phyloP scores from a whole-genome alignment of 2,113 vertebrate species.

The Nerophis ophidion region DNA sequence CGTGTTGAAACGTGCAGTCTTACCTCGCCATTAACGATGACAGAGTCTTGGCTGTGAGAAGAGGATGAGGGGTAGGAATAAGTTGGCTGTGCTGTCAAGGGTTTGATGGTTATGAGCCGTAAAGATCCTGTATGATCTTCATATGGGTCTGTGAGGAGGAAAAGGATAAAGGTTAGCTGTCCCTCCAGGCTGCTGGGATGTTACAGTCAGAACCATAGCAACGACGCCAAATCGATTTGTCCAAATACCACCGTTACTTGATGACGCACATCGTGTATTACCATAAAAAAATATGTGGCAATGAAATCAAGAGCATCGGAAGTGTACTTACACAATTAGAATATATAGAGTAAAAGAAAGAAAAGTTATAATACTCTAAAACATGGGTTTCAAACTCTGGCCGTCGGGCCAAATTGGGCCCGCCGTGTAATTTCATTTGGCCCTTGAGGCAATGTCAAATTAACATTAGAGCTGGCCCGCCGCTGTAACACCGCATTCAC shows the following conservation, averaged over 20 bases:
- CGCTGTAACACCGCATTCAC: no score
- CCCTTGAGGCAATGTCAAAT: no score
- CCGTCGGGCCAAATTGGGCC: no score
- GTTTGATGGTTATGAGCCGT: slow-evolving; percentile 90
- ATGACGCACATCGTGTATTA: no score
- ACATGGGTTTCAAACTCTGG: no score
- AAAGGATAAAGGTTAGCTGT: slow-evolving; percentile 47
- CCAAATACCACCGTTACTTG: not conserved
- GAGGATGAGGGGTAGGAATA: slow-evolving; percentile 78
- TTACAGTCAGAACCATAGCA: not conserved
- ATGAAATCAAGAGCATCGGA: no score
- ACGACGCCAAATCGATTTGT: not conserved
- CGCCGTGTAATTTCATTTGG: no score
- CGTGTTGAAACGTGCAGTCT: slow-evolving; percentile 35
- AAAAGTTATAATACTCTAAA: no score
- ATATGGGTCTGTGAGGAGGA: slow-evolving; percentile 76
- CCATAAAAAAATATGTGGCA: no score
- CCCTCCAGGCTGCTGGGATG: not conserved
- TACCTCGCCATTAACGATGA: slow-evolving; percentile 88
- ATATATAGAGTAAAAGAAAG: no score
- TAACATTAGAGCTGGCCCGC: no score
- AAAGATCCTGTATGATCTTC: slow-evolving; percentile 90
- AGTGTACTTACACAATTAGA: no score
- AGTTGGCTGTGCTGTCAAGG: slow-evolving; percentile 77
- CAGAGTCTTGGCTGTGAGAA: slow-evolving; percentile 87